Conservation (phyloP, 2,888 invertebrate genomes). For the Nycteola revayana region DNA sequence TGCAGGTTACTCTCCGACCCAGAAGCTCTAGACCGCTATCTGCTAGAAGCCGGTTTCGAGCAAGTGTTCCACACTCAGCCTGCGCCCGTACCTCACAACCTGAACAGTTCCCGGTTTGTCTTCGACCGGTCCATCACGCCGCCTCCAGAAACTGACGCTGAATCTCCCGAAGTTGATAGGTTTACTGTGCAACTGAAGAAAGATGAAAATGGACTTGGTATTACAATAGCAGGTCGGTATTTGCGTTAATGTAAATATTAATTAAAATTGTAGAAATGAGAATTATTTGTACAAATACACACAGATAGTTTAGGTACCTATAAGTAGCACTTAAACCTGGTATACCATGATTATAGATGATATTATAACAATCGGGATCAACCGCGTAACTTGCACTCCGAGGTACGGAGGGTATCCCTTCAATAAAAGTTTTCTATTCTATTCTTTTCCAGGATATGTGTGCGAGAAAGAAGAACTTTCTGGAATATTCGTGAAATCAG, state of each 20-base stretch:
- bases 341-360: too few species aligned
- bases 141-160: slow-evolving; percentile 80
- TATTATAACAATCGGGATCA: too few species aligned
- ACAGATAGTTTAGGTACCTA: too few species aligned
- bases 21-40: slow-evolving; percentile 91
- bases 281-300: too few species aligned
- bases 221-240: slow-evolving; percentile 91
- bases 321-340: too few species aligned
- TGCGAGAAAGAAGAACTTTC: slow-evolving; percentile 99
- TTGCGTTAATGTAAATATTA: too few species aligned
- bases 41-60: slow-evolving; percentile 91
- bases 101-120: slow-evolving; percentile 55
- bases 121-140: slow-evolving; percentile 68
- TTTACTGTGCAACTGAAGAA: slow-evolving; percentile 97
- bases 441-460: slow-evolving; percentile 86
- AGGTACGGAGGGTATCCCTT: too few species aligned
- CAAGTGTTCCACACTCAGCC: slow-evolving; percentile 86
- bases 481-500: slow-evolving; percentile 99
- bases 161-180: slow-evolving; percentile 95
- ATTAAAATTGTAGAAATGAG: too few species aligned
- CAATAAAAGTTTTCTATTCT: too few species aligned
- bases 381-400: too few species aligned
- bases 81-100: slow-evolving; percentile 41
- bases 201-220: slow-evolving; percentile 95
- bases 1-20: slow-evolving; percentile 91